Conservation (phyloP, 2,113 vertebrate genomes). For the Passer domesticus region DNA sequence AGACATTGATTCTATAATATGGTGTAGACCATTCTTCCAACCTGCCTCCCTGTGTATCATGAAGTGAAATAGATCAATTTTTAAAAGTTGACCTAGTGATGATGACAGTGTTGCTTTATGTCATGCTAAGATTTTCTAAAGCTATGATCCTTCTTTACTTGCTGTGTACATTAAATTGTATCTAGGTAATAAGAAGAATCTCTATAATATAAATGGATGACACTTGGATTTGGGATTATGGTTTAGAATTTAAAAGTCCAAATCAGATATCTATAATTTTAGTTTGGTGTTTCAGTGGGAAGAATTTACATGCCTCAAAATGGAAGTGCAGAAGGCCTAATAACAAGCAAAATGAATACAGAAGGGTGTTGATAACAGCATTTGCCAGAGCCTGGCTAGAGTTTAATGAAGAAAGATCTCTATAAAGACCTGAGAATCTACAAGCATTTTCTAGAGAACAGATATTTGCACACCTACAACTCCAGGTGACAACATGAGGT, state of each 20-base stretch:
- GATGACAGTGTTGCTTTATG: background rate
- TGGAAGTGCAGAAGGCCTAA: background rate
- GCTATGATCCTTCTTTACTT: background rate
- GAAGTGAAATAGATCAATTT: background rate
- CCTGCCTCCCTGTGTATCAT: background rate
- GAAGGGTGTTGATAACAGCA: background rate
- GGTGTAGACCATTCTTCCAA: background rate
- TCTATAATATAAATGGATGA: background rate
- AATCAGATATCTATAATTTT: background rate
- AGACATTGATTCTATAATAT: background rate
- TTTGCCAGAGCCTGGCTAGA: background rate
- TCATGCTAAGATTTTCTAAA: background rate
- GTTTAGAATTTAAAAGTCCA: background rate
- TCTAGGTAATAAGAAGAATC: background rate
- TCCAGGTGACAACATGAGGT: background rate
- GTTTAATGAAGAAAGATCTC: background rate
- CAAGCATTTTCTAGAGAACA: background rate
- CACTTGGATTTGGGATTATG: background rate
- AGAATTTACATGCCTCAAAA: background rate
- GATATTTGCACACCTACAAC: background rate
- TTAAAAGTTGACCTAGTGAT: background rate
- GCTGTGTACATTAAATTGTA: background rate
- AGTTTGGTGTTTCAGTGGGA: background rate
- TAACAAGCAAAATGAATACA: background rate
- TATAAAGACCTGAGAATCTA: background rate